Percentiles rank a stretch among this genome's conserved stretches.
These are phyloP conservation scores for Cettia cetti DNA, from an alignment of 2,113 vertebrate genomes.

Conservation along the genomic window DNA sequence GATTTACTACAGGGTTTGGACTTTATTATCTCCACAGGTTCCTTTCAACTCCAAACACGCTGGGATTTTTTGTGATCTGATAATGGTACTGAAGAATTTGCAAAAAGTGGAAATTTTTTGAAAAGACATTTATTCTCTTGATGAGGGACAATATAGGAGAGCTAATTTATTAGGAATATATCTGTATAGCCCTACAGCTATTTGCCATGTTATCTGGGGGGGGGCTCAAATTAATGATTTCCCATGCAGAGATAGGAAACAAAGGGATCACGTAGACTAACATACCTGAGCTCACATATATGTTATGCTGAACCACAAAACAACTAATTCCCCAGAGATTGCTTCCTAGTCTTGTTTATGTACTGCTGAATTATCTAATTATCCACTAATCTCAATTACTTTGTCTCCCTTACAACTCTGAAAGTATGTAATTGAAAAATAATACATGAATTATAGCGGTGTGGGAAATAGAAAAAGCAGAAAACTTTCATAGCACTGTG, in stretches of 20 bases:
- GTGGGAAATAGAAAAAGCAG: too few species aligned
- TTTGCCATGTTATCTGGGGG: background rate
- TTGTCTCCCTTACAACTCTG: background rate
- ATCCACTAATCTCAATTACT: background rate
- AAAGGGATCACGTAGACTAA: background rate
- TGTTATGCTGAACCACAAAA: background rate
- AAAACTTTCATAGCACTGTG: too few species aligned
- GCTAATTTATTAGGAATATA: background rate
- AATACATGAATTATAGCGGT: background rate
- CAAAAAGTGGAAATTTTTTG: background rate
- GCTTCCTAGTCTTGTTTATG: background rate
- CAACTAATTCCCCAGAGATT: background rate
- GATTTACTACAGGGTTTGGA: fast-evolving
- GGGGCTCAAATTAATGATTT: background rate
- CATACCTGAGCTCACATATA: background rate
- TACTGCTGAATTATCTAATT: background rate
- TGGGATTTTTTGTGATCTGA: background rate
- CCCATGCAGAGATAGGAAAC: background rate
- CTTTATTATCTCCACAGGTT: background rate
- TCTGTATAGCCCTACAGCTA: background rate
- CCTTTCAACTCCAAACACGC: background rate
- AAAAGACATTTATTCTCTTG: background rate
- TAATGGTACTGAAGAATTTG: background rate
- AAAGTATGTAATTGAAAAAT: background rate
- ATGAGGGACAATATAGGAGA: background rate